Evolutionary conservation across 2,113 vertebrate genomes (phyloP).

Genomic region (Pterophyllum scalare): DNA sequence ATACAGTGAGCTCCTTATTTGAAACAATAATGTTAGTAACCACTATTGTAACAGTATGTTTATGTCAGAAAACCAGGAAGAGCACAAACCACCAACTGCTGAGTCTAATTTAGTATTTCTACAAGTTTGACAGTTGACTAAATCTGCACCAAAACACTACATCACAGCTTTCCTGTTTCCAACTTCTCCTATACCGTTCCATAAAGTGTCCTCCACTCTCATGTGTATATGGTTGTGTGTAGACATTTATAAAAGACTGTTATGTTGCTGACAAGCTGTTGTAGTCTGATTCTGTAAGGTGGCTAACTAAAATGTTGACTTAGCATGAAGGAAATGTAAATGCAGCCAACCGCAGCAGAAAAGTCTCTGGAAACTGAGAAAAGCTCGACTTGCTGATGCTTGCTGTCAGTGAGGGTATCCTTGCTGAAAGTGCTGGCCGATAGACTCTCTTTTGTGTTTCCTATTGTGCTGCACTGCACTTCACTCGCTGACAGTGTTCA

Average conservation of each 20-base stretch:
- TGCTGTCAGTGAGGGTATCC: not conserved
- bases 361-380: not conserved
- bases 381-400: not conserved
- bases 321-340: not conserved
- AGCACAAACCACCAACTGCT: not conserved
- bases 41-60: not conserved
- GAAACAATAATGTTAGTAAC: not conserved
- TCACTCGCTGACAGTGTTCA: not conserved
- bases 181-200: not conserved
- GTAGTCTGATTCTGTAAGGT: not conserved
- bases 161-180: not conserved
- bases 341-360: not conserved
- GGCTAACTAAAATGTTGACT: not conserved
- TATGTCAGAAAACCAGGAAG: not conserved
- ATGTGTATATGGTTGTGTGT: not conserved
- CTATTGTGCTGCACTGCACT: slow-evolving; percentile 1
- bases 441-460: not conserved
- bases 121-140: not conserved
- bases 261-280: not conserved
- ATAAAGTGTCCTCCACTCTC: not conserved
- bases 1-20: not conserved
- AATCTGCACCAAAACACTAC: not conserved
- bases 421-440: not conserved
- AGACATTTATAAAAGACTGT: not conserved
- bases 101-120: not conserved